These are phyloP conservation scores for Ophion ventricosus DNA, from an alignment of 2,888 invertebrate species.

Conservation along the genomic window DNA sequence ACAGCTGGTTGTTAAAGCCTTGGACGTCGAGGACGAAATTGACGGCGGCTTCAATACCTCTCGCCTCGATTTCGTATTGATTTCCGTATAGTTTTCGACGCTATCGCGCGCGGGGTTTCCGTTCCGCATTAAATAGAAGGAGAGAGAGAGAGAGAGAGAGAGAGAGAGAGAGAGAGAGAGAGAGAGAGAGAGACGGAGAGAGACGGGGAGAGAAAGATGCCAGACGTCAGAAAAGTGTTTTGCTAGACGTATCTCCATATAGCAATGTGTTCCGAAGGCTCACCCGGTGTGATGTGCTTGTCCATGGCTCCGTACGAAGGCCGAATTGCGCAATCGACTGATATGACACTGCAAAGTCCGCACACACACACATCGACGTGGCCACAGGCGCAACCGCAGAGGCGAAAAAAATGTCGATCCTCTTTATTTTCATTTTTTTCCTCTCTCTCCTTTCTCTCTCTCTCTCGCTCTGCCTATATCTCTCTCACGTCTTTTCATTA, in stretches of 20 bases:
- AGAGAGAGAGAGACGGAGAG: not conserved
- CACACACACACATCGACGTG: not conserved
- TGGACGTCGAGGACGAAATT: conserved; percentile 8
- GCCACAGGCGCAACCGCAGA: conserved; percentile 9
- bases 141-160: conserved; percentile 27
- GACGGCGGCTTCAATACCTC: conserved; percentile 26
- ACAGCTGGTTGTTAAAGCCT: not conserved
- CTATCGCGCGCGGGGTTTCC: conserved; percentile 3
- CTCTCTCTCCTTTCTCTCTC: not conserved
- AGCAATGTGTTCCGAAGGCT: conserved; percentile 40
- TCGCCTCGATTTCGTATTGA: conserved; percentile 45
- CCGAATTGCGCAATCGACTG: conserved; percentile 56
- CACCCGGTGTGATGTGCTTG: conserved; percentile 27
- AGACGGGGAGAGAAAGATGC: conserved; percentile 34
- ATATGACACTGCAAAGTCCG: conserved; percentile 2
- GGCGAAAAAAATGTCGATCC: conserved; percentile 10
- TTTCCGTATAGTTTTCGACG: conserved; percentile 37
- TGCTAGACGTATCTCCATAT: not conserved
- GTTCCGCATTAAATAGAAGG: conserved; percentile 13
- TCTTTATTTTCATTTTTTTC: not conserved
- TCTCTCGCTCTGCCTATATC: not conserved
- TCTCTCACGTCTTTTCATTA: too few relatives aligned
- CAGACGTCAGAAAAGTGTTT: conserved; percentile 43
- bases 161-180: conserved; percentile 1
- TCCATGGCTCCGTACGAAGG: conserved; percentile 48